phyloP scores from a whole-genome alignment of 2,888 invertebrate species.

The Tiliacea aurago region DNA sequence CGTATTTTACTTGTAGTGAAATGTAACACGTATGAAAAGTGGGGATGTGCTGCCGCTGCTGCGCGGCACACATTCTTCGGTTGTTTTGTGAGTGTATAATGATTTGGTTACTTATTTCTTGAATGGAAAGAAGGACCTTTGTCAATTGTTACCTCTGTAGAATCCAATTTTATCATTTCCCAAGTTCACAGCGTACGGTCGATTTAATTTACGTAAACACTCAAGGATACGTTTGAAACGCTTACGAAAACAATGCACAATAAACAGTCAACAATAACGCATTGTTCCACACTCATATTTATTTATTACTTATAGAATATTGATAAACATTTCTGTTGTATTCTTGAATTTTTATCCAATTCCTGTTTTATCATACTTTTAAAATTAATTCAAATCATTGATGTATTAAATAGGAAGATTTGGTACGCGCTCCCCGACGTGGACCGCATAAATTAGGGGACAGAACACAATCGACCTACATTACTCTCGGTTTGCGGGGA shows the following conservation, averaged over 20 bases:
- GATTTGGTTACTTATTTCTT: not conserved
- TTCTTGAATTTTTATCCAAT: constrained; percentile 3
- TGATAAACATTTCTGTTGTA: constrained; percentile 37
- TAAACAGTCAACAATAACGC: constrained; percentile 43
- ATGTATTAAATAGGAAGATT: no score
- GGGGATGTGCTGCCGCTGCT: no score
- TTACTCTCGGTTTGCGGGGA: no score
- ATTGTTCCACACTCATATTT: constrained; percentile 46
- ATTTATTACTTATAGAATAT: constrained; percentile 52
- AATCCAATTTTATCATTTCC: not conserved
- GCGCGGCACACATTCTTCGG: no score
- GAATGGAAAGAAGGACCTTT: not conserved
- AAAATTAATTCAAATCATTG: no score
- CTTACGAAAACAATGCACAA: constrained; percentile 55
- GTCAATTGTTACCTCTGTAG: not conserved
- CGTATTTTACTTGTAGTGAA: no score
- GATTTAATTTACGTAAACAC: constrained; percentile 22
- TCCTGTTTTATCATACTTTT: constrained; percentile 7
- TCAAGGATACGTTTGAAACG: constrained; percentile 35
- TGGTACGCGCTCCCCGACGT: no score
- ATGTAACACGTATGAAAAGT: no score
- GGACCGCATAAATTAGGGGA: no score
- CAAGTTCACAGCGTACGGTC: constrained; percentile 8
- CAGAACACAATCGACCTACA: no score
- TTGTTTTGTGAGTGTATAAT: no score